A percentile compares a stretch with the other conserved stretches of the same genome.
Evolutionary conservation across 2,888 invertebrate species (phyloP).

Genomic region (Nasonovia ribisnigri): DNA sequence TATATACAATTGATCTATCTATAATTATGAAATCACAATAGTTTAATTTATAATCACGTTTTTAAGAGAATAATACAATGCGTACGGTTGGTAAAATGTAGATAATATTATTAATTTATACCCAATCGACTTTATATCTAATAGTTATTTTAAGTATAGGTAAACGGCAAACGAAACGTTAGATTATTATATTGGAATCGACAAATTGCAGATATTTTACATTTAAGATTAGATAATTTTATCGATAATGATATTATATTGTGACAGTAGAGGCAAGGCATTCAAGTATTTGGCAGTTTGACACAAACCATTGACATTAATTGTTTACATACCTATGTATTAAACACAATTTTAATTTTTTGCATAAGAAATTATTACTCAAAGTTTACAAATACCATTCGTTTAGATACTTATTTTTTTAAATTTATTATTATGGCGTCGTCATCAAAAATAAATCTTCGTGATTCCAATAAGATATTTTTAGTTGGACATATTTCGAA

Average conservation of each 20-base stretch:
- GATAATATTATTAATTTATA: neutral
- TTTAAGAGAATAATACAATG: no score
- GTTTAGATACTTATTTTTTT: neutral
- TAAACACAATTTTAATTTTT: conserved; percentile 7
- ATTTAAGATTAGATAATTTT: neutral
- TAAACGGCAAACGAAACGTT: neutral
- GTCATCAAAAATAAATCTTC: conserved; percentile 11
- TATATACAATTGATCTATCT: no score
- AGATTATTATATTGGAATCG: neutral
- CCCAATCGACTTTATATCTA: neutral
- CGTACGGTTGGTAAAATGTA: neutral
- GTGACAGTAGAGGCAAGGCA: no score
- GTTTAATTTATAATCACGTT: no score
- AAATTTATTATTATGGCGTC: conserved; percentile 35
- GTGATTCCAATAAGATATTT: conserved; percentile 26
- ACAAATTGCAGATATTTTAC: neutral
- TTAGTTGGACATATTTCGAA: conserved; percentile 28
- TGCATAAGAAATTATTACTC: conserved; percentile 2
- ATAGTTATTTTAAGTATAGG: neutral
- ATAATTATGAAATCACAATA: no score
- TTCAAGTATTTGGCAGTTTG: no score
- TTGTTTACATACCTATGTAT: neutral
- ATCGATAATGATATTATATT: neutral
- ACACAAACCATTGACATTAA: neutral
- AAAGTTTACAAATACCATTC: neutral